Evolutionary conservation across 2,888 invertebrate species (phyloP).

Genomic region (Podabrus alpinus): DNA sequence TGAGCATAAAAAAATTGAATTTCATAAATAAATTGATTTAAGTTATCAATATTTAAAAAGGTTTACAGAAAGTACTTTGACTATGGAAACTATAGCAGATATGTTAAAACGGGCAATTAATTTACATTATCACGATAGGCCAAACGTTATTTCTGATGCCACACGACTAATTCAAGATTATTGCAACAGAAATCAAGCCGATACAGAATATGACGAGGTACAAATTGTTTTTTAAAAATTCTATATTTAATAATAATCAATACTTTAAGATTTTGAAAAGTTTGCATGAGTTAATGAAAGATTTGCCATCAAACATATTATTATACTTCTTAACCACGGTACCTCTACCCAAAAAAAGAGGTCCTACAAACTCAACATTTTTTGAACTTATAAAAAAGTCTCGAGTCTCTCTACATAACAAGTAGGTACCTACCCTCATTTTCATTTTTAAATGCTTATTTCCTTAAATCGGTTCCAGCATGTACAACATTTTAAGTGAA

Average conservation of each 20-base stretch:
- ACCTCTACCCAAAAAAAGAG: constrained; percentile 45
- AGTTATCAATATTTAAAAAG: neutral
- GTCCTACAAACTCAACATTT: constrained; percentile 13
- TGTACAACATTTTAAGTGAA: constrained; percentile 31
- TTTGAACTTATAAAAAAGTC: constrained; percentile 24
- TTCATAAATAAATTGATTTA: neutral
- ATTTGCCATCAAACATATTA: constrained; percentile 49
- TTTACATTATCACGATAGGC: constrained; percentile 47
- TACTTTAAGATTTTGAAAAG: constrained; percentile 44
- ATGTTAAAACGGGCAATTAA: constrained; percentile 49
- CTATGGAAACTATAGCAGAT: constrained; percentile 44
- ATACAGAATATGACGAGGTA: constrained; percentile 48
- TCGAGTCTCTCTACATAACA: constrained; percentile 12
- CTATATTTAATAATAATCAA: neutral
- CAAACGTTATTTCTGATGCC: constrained; percentile 46
- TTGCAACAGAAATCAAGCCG: constrained; percentile 41
- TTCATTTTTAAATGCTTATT: neutral
- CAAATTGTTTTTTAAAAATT: neutral
- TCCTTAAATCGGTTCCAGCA: constrained; percentile 23
- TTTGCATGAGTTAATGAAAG: constrained; percentile 47
- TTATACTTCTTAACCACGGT: constrained; percentile 51
- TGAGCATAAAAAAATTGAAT: neutral
- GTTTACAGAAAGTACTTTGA: neutral
- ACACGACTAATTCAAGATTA: constrained; percentile 48
- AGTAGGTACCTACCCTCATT: constrained; percentile 2